phyloP scores from a whole-genome alignment of 2,888 invertebrate species.

The Drosophila fulvimacula region DNA sequence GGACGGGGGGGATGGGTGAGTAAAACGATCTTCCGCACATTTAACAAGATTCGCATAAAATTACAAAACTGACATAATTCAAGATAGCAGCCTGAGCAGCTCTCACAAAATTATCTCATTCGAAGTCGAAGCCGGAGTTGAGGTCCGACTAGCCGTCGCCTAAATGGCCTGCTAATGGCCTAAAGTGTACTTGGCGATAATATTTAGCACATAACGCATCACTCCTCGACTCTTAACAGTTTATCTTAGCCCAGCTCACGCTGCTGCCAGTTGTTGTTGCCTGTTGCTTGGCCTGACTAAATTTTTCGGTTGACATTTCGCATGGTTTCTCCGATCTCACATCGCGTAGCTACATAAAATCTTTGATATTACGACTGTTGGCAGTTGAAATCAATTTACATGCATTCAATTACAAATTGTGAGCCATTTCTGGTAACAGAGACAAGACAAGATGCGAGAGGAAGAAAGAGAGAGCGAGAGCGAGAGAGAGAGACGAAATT shows the following conservation, averaged over 20 bases:
- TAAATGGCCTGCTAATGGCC: constrained; percentile 81
- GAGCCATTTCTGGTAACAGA: constrained; percentile 48
- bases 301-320: constrained; percentile 37
- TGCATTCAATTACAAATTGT: constrained; percentile 81
- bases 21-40: constrained; percentile 48
- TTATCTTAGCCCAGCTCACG: background rate
- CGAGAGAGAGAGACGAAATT: background rate
- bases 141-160: constrained; percentile 31
- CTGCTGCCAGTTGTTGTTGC: background rate
- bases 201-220: constrained; percentile 70
- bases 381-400: constrained; percentile 78
- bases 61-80: constrained; percentile 83
- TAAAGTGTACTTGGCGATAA: constrained; percentile 82
- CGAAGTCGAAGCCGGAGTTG: background rate
- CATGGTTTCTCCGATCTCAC: constrained; percentile 19
- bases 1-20: background rate
- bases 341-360: constrained; percentile 55
- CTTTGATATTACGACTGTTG: constrained; percentile 53
- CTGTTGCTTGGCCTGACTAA: background rate
- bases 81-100: constrained; percentile 72
- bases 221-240: constrained; percentile 51
- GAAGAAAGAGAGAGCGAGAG: background rate
- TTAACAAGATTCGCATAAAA: constrained; percentile 77
- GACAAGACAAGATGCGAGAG: background rate
- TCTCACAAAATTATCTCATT: constrained; percentile 71